Base-by-base conservation (phyloP, 2,888 invertebrate species). In the Cephus rjabovi region DNA sequence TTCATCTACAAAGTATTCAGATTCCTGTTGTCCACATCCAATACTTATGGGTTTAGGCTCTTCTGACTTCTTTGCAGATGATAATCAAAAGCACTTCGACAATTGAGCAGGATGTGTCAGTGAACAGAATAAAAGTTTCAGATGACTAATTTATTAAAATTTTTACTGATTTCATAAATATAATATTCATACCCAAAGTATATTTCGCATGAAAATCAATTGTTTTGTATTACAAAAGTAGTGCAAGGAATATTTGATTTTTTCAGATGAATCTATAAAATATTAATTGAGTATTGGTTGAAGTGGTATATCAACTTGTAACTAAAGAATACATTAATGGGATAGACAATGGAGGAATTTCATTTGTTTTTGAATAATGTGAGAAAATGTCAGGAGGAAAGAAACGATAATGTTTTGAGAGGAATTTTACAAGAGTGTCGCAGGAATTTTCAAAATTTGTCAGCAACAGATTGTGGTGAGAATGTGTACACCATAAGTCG, bases 381-480 rank as follows among this genome's bases (percentile, higher is more conserved):
- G 71, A 73, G 70, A 12, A 78, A 76, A 56, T 81, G 80, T 40
- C 75, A 77, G n/a, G 12, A 0, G 12, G 76, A 80, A 69, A 78
- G 75, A 37, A 79, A 81, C 23, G 78, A 79, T 70, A 34, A 11
- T 12, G 79, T 79, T 70, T 78, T 87, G 37, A 75, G 34, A 15
- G 75, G 77, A 12, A 76, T 84, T 69, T 77, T 87, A 56, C 81
- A 80, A n/a, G 76, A 81, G 34, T 77, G 87, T 74, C 75, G 77
- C 35, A 82, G 79, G 23, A 84, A 86, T 71, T 85, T 87, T 69
- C 82, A 84, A 79, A 83, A 86, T 74, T 81, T 87, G 33, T 80
- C 85, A 33, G 79, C 79, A 15, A 80, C 80, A 34, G 85, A 86
- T 35, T 81, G 81, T 68, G 86, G 87, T 87, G 80, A 69, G 74